phyloP scores from a whole-genome alignment of 23 tunicate genomes.

The Trididemnum clinides region DNA sequence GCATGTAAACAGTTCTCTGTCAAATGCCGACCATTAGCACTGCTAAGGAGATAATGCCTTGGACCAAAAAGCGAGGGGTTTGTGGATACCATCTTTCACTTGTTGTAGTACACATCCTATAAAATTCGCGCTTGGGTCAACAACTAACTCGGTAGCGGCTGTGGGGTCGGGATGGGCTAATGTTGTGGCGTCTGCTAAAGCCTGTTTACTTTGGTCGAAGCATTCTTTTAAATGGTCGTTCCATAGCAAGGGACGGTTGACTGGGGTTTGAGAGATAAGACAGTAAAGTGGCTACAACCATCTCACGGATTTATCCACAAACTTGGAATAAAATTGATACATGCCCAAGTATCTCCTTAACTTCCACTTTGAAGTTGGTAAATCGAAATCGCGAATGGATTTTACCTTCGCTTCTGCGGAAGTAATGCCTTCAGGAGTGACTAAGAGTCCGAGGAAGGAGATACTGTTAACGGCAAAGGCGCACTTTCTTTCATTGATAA shows the following conservation, averaged over 20 bases:
- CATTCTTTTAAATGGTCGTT: background rate
- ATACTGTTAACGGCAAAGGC: background rate
- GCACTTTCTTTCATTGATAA: background rate
- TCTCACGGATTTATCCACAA: background rate
- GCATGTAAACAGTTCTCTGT: background rate
- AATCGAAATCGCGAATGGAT: background rate
- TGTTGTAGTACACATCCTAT: conserved; percentile 1
- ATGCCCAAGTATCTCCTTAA: conserved; percentile 1
- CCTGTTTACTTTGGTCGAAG: background rate
- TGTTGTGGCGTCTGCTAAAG: background rate
- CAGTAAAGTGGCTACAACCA: background rate
- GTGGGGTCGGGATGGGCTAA: background rate
- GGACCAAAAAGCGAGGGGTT: background rate
- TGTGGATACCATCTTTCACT: background rate
- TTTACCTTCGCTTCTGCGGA: background rate
- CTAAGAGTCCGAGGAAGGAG: background rate
- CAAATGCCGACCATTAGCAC: background rate
- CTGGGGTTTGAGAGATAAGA: background rate
- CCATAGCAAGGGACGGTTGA: background rate
- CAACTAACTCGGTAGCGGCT: background rate
- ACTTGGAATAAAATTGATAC: background rate
- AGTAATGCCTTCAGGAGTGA: background rate
- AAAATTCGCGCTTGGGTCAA: background rate
- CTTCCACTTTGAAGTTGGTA: background rate
- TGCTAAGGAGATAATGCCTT: background rate